Evolutionary conservation across 2,888 invertebrate species (phyloP), one percentile per base, ranked within the genome.

Genomic region (Cephonodes hylas): DNA sequence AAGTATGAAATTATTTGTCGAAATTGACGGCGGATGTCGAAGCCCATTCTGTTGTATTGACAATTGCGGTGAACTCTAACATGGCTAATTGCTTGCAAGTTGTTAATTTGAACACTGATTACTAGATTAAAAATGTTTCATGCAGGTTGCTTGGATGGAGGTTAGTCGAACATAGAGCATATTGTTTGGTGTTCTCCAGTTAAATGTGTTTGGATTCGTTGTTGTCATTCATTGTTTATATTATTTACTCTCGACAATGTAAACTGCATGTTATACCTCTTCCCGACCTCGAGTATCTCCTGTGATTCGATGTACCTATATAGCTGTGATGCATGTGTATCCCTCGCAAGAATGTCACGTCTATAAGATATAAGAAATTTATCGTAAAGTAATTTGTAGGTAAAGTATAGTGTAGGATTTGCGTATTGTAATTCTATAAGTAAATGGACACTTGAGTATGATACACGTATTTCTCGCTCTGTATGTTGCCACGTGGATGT

Each of bases 131-230:
- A 81, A 71, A 74, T 73, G 75, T 85, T 90, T 85, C 80, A 81
- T 71, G 86, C 93, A 94, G 94, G 93, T 94, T 86, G 94, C 94
- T 89, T 93, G 93, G 94, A 94, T 92, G 84, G 93, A 94, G 94
- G 94, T 94, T 86, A 94, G 94, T 94, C 78, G 68, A 67, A 71
- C 65, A 71, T 68, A 68, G 66, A 66, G 67, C 72, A 70, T 70
- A 74, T 71, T 76, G 74, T 82, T 83, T 80, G 81, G 77, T 82
- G 82, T 80, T 81, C 69, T 74, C 70, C 68, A 64, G 64, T 74
- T 75, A 73, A 71, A 66, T 72, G 70, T 70, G 67, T 63, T 65
- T 44, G 68, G 66, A 67, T 66, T 79, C 65, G 70, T 66, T 80
- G 80, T 80, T 79, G 77, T 84, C 72, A 53, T 53, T 53, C 53